Evolutionary conservation across 2,888 invertebrate species (phyloP), one percentile per base, ranked within the genome.

Genomic region (Drepana falcataria): DNA sequence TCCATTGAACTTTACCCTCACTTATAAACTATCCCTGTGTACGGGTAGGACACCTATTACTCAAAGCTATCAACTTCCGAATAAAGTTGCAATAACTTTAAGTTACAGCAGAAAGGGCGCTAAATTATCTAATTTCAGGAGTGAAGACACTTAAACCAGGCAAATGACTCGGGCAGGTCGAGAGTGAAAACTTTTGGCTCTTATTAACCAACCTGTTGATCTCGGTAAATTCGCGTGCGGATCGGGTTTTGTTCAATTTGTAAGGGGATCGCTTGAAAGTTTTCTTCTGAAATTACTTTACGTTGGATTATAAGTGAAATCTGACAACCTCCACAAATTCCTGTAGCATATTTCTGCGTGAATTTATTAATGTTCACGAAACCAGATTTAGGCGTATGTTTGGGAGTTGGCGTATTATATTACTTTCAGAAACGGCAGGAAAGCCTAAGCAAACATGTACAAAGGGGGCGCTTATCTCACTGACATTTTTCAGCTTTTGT

Each of bases 171-270:
- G 2, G 9, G 9, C 9, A 58, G 59, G 61, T 48, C 61, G 56
- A 61, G 55, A 51, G 51, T 52, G 54, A 63, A 68, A 74, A 76
- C 66, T 73, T 73, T 68, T 63, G 48, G 54, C 62, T 61, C 71
- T 75, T 67, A 69, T 64, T 63, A 64, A 58, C 58, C 71, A 69
- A 83, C 83, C 82, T 83, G 82, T 83, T 82, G 83, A 69, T 64
- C 63, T 61, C 49, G 61, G 63, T 71, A 73, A 66, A 65, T 57
- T 55, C 56, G 62, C 59, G 52, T 53, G 52, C 54, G 56, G 61
- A 66, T 60, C 58, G 59, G 58, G 56, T 59, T 55, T 48, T 52
- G 68, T 62, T 66, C 56, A 59, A 67, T 70, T 75, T 60, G 55
- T 55, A 53, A 64, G 61, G 49, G 37, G 9, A 3, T 1, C n/a